Base-by-base conservation (phyloP, 2,113 vertebrate genomes). In the Pelodiscus sinensis region DNA sequence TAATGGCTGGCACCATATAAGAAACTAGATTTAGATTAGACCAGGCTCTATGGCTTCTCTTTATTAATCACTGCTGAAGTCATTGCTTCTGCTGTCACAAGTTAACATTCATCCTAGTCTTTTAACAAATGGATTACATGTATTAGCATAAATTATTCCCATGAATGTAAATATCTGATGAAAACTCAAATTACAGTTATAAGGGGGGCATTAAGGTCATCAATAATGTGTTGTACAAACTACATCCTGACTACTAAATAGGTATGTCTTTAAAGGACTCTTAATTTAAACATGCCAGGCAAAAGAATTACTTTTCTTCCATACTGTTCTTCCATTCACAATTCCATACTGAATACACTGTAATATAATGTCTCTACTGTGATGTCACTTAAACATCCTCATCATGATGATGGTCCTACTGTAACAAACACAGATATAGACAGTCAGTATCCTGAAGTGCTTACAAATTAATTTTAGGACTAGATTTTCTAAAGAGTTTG, bases 1-100 rank as follows among this genome's bases (percentile, higher is more conserved):
- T 35, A 22, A 62, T 29, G 35, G 27, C 25, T 54, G 65, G 65
- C 65, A 71, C 65, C 9, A 11, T 35, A 55, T 57, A 21, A 84
- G 44, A 50, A 38, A 24, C 15, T 81, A 91, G 80, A 86, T 82
- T 44, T 50, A 11, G 4, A 90, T 77, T 94, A 92, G 90, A 78
- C 90, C 83, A 50, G 1, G 1, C 6, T 84, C 92, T 96, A 94
- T 60, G 52, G 83, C 86, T 95, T 94, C 87, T 89, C 87, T 83
- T 82, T 82, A 88, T 71, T 85, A 5, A 68, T 71, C 38, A 55
- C 10, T 10, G 9, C 13, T 51, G 31, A 57, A 87, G 51, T 31
- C 50, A 35, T 35, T 35, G 31, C 52, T 73, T 84, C 35, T 84
- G 12, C 82, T 56, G 8, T 2, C 16, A 83, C 22, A 65, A 13